Conservation (phyloP, 2,888 invertebrate genomes). For the Amorpha juglandis region DNA sequence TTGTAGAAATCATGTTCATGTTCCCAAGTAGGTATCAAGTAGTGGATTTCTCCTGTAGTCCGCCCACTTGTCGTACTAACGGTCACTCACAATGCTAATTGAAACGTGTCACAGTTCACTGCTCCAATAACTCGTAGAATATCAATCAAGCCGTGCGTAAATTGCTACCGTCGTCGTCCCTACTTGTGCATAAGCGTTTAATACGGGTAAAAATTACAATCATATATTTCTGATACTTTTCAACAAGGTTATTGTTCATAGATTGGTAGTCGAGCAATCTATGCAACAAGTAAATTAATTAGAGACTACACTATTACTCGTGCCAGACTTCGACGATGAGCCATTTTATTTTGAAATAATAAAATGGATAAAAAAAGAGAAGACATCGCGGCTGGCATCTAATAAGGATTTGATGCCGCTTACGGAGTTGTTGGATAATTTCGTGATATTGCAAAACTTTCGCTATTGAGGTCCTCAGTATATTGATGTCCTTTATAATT, state of each 20-base stretch:
- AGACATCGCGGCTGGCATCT: no score
- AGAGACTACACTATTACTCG: no score
- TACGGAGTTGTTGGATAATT: no score
- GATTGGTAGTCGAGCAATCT: not conserved
- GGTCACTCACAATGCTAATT: conserved; percentile 58
- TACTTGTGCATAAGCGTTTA: conserved; percentile 24
- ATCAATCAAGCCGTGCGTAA: conserved; percentile 49
- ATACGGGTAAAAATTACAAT: not conserved
- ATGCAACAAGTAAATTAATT: not conserved
- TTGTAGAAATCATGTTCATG: not conserved
- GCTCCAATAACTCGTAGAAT: conserved; percentile 62
- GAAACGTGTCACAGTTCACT: conserved; percentile 70
- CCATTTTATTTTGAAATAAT: no score
- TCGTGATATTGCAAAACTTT: no score
- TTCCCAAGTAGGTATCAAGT: conserved; percentile 7
- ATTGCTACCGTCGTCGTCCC: conserved; percentile 35
- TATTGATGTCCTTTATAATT: no score
- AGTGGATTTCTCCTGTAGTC: conserved; percentile 57
- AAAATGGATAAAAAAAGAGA: no score
- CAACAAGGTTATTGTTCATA: no score
- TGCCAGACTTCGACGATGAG: no score
- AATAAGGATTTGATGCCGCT: no score
- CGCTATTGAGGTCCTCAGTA: no score
- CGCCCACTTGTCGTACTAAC: conserved; percentile 48
- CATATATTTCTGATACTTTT: not conserved